Percentiles rank a stretch among this genome's conserved stretches.
phyloP scores from a whole-genome alignment of 2,797 vertebrate genomes.

The Astyanax mexicanus region DNA sequence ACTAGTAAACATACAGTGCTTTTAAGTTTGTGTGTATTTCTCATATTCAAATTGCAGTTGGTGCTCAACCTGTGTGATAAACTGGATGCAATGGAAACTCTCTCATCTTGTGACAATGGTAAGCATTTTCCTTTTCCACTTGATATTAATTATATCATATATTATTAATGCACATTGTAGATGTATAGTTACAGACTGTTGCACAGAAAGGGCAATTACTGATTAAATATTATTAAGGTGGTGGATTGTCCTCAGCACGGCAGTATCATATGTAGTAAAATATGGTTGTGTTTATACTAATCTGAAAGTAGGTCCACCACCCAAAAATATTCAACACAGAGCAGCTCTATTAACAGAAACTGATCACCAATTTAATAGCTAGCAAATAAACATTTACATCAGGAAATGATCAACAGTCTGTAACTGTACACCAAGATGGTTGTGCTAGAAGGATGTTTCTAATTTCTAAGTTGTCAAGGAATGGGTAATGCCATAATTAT shows the following conservation, averaged over 20 bases:
- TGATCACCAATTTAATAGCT: too few relatives aligned
- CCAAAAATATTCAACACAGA: too few relatives aligned
- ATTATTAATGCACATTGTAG: too few relatives aligned
- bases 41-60: conserved; percentile 63
- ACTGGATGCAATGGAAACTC: conserved; percentile 71
- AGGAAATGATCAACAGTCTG: neutral
- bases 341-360: too few relatives aligned
- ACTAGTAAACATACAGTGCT: neutral
- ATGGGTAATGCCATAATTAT: neutral
- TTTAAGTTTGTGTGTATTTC: neutral
- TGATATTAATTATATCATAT: neutral
- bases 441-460: neutral
- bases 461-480: neutral
- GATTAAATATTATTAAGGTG: too few relatives aligned
- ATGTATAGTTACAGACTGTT: too few relatives aligned
- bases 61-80: conserved; percentile 78
- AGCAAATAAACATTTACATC: too few relatives aligned
- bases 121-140: conserved; percentile 21
- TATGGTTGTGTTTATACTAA: too few relatives aligned
- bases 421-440: neutral
- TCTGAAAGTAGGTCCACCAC: too few relatives aligned
- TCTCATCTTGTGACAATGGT: conserved; percentile 63
- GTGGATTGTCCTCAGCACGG: too few relatives aligned
- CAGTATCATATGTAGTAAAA: too few relatives aligned
- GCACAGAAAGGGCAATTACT: too few relatives aligned